These are phyloP conservation scores for Scomber japonicus DNA, from an alignment of 2,113 vertebrate species.

Conservation along the genomic window DNA sequence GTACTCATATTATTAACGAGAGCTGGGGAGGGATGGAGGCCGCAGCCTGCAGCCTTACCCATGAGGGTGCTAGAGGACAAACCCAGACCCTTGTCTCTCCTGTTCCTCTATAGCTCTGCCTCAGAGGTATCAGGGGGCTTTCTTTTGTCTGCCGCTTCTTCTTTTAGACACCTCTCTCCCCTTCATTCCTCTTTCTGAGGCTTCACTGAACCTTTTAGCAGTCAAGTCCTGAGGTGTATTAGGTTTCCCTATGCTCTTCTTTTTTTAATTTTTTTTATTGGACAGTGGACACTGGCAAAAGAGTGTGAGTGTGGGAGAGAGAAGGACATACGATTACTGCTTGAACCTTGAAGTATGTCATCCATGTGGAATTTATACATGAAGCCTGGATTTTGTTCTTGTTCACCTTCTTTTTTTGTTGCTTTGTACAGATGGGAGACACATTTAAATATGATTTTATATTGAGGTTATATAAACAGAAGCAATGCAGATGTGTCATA, in stretches of 20 bases:
- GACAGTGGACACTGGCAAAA: not conserved
- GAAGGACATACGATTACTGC: too few species aligned
- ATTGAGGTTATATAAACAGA: too few species aligned
- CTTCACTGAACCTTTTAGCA: not conserved
- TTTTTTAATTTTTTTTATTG: not conserved
- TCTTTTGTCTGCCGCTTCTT: constrained; percentile 11
- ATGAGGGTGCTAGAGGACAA: not conserved
- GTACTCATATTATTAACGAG: constrained; percentile 39
- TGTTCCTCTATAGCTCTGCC: not conserved
- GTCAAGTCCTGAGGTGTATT: not conserved
- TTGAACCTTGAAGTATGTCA: too few species aligned
- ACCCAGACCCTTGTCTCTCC: not conserved
- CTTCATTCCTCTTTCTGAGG: not conserved
- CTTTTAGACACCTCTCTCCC: not conserved
- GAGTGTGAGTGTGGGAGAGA: not conserved
- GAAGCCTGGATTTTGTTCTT: too few species aligned
- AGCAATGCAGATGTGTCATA: too few species aligned
- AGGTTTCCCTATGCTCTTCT: not conserved
- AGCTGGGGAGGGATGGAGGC: not conserved
- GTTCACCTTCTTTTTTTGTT: too few species aligned
- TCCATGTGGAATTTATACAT: too few species aligned
- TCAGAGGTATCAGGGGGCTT: not conserved
- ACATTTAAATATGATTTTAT: too few species aligned
- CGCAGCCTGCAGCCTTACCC: not conserved
- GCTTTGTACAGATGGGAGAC: too few species aligned